A percentile compares a stretch with the other conserved stretches of the same genome.
These are phyloP conservation scores for Euthynnus affinis DNA, from an alignment of 2,797 vertebrate species.

Conservation along the genomic window DNA sequence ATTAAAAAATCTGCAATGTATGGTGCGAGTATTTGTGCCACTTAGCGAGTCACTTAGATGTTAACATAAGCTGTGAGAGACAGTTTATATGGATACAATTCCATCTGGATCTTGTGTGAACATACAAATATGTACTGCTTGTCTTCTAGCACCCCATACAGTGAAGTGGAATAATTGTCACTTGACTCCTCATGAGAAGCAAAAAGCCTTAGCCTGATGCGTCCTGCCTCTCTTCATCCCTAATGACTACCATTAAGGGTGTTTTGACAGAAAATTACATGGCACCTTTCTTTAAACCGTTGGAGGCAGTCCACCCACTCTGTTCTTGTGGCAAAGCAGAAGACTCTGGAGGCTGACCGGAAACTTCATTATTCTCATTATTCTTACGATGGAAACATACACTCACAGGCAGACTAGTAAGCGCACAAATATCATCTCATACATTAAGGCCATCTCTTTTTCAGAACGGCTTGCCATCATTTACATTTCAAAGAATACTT, in stretches of 20 bases:
- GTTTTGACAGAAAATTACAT: slow-evolving; percentile 71
- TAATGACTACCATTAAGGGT: slow-evolving; percentile 68
- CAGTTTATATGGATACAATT: slow-evolving; percentile 6
- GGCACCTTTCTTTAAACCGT: slow-evolving; percentile 57
- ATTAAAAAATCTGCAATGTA: slow-evolving; percentile 24
- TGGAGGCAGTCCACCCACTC: slow-evolving; percentile 54
- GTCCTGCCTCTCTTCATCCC: slow-evolving; percentile 43
- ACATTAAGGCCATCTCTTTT: not conserved
- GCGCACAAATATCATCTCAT: slow-evolving; percentile 13
- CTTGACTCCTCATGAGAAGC: slow-evolving; percentile 49
- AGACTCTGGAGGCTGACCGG: slow-evolving; percentile 31
- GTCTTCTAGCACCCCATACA: slow-evolving; percentile 5
- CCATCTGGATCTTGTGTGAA: slow-evolving; percentile 16
- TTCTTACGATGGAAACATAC: slow-evolving; percentile 28
- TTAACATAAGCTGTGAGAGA: not conserved
- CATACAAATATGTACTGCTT: slow-evolving; percentile 20
- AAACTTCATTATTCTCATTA: slow-evolving; percentile 53
- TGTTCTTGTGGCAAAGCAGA: slow-evolving; percentile 32
- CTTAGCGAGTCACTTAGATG: not conserved
- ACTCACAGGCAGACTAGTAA: slow-evolving; percentile 9
- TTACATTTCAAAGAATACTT: slow-evolving; percentile 34
- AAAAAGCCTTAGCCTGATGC: slow-evolving; percentile 46
- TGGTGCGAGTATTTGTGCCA: no score
- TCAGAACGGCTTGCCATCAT: not conserved
- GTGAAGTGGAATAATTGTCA: slow-evolving; percentile 50